These are phyloP conservation scores for Nymphalis urticae DNA, from an alignment of 2,888 invertebrate genomes.

Conservation along the genomic window DNA sequence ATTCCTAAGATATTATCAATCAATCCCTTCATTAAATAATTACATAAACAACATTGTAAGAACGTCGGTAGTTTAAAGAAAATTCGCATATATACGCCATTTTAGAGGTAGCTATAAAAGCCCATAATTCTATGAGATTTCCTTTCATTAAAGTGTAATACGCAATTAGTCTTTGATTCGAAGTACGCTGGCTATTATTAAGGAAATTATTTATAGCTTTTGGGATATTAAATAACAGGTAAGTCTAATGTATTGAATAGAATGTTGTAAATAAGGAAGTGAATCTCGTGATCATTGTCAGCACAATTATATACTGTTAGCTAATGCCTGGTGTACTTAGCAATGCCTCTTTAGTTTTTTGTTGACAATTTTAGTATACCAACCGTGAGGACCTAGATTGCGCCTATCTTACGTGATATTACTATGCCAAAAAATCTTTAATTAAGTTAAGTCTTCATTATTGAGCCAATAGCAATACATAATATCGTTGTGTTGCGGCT, in stretches of 20 bases:
- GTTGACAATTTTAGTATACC: too few species aligned
- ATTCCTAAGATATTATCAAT: conserved; percentile 34
- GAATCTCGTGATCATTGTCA: too few species aligned
- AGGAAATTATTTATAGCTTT: conserved; percentile 29
- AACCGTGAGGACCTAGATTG: too few species aligned
- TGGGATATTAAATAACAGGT: conserved; percentile 2
- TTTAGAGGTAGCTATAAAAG: conserved; percentile 51
- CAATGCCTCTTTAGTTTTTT: too few species aligned
- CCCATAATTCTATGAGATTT: conserved; percentile 42
- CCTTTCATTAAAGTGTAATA: conserved; percentile 44
- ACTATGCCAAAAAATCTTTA: too few species aligned
- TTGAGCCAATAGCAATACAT: too few species aligned
- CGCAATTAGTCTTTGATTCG: conserved; percentile 43
- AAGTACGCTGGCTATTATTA: conserved; percentile 33
- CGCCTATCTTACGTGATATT: too few species aligned
- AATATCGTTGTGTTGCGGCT: too few species aligned
- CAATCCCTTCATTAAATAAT: conserved; percentile 37
- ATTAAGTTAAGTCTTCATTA: too few species aligned
- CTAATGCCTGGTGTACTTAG: too few species aligned
- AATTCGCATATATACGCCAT: conserved; percentile 55
- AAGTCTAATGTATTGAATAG: conserved; percentile 4
- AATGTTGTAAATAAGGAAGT: background rate
- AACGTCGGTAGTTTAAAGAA: conserved; percentile 43
- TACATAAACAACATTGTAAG: conserved; percentile 41
- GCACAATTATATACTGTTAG: too few species aligned